phyloP scores from a whole-genome alignment of 1,140 invertebrate species.

The Brachionus rotundiformis region DNA sequence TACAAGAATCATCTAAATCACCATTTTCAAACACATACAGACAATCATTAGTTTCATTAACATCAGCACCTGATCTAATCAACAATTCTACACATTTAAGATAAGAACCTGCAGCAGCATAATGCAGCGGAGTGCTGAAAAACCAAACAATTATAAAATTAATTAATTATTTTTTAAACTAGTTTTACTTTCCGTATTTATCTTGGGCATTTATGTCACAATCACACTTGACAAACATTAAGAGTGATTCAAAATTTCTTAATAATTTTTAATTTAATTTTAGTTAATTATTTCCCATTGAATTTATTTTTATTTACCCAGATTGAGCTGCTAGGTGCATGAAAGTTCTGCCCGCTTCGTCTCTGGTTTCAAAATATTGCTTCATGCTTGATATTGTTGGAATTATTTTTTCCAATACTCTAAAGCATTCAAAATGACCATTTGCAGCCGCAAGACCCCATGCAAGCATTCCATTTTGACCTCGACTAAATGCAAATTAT shows the following conservation, averaged over 20 bases:
- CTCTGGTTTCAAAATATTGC: slow-evolving; percentile 61
- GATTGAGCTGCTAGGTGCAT: slow-evolving; percentile 68
- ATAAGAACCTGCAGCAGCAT: slow-evolving; percentile 15
- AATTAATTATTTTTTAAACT: not conserved
- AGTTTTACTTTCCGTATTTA: slow-evolving; percentile 50
- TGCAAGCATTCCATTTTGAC: slow-evolving; percentile 66
- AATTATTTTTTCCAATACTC: slow-evolving; percentile 52
- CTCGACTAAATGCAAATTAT: slow-evolving; percentile 62
- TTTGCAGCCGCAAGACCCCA: slow-evolving; percentile 71
- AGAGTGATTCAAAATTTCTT: slow-evolving; percentile 69
- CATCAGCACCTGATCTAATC: slow-evolving; percentile 41
- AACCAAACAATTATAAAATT: not conserved
- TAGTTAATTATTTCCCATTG: not conserved
- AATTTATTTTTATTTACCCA: slow-evolving; percentile 60
- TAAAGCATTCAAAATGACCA: slow-evolving; percentile 67
- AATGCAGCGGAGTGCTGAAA: slow-evolving; percentile 40
- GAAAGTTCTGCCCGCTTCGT: slow-evolving; percentile 67
- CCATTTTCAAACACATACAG: not conserved
- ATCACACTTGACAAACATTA: slow-evolving; percentile 13
- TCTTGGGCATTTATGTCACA: slow-evolving; percentile 40
- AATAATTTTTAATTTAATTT: slow-evolving; percentile 43
- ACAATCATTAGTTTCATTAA: slow-evolving; percentile 24
- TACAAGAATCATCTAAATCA: not conserved
- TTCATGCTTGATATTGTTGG: slow-evolving; percentile 33
- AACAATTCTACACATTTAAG: slow-evolving; percentile 46